A percentile compares a stretch with the other conserved stretches of the same genome.
Conservation (phyloP, 2,797 vertebrate species). For the Halcyon badia region DNA sequence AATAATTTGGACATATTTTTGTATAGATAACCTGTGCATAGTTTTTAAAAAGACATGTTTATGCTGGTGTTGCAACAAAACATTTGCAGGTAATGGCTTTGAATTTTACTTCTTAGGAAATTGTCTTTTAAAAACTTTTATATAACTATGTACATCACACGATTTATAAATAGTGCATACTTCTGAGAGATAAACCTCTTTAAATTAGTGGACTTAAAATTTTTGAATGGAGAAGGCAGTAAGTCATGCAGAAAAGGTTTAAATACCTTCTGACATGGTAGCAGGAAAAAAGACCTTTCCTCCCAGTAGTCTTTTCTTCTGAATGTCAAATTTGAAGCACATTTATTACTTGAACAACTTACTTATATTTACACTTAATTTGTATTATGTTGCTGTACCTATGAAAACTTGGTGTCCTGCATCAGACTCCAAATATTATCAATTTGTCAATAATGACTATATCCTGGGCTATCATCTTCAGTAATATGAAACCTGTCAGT, state of each 20-base stretch:
- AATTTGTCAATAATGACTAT: neutral
- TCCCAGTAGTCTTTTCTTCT: neutral
- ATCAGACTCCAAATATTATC: neutral
- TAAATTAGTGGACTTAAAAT: neutral
- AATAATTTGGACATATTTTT: neutral
- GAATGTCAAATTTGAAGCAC: neutral
- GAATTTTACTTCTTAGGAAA: neutral
- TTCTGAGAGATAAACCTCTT: neutral
- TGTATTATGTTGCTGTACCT: neutral
- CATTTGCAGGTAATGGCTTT: neutral
- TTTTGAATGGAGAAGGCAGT: neutral
- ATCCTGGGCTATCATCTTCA: neutral
- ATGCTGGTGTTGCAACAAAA: neutral
- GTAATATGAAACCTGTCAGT: neutral
- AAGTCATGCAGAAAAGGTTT: neutral
- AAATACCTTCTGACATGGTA: neutral
- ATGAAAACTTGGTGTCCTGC: neutral
- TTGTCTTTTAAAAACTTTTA: neutral
- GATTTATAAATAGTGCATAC: neutral
- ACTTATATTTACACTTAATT: neutral
- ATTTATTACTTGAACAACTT: neutral
- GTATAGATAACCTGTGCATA: neutral
- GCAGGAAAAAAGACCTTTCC: neutral
- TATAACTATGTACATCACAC: neutral
- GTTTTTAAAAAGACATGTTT: neutral